Evolutionary conservation across 2,888 invertebrate species (phyloP).

Genomic region (Pseudanteris insignis): DNA sequence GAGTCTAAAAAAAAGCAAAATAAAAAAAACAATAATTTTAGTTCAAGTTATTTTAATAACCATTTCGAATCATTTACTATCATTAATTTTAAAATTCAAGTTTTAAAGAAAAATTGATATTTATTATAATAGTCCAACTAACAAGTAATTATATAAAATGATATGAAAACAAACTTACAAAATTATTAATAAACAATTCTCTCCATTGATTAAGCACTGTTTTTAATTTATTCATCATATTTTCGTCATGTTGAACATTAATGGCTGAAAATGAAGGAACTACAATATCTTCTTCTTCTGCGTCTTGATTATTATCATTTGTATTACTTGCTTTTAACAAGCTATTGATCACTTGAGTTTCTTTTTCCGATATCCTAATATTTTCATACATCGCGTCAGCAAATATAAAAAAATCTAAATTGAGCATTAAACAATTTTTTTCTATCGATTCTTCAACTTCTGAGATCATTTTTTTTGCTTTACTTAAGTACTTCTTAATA

Average conservation of each 20-base stretch:
- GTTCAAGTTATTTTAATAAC: no score
- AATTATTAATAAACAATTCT: slow-evolving; percentile 41
- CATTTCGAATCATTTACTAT: no score
- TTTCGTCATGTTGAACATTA: slow-evolving; percentile 53
- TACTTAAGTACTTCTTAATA: slow-evolving; percentile 44
- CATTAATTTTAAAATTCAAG: slow-evolving; percentile 1
- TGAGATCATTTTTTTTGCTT: slow-evolving; percentile 45
- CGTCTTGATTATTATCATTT: slow-evolving; percentile 17
- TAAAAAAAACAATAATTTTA: no score
- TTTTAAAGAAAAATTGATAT: slow-evolving; percentile 4
- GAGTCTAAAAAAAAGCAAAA: no score
- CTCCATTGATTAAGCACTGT: slow-evolving; percentile 52
- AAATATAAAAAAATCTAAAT: slow-evolving; percentile 55
- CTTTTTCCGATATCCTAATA: slow-evolving; percentile 46
- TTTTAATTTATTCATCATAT: slow-evolving; percentile 46
- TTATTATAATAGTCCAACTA: neutral
- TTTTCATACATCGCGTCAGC: slow-evolving; percentile 46
- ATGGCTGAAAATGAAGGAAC: slow-evolving; percentile 58
- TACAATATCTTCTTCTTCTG: slow-evolving; percentile 45
- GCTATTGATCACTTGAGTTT: slow-evolving; percentile 49
- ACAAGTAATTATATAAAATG: neutral
- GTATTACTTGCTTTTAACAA: slow-evolving; percentile 41
- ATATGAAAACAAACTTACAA: slow-evolving; percentile 52
- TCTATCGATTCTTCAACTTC: slow-evolving; percentile 26
- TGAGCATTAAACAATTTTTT: slow-evolving; percentile 48